Evolutionary conservation across 2,888 invertebrate genomes (phyloP).

Genomic region (Acanthococcus lagerstroemiae): DNA sequence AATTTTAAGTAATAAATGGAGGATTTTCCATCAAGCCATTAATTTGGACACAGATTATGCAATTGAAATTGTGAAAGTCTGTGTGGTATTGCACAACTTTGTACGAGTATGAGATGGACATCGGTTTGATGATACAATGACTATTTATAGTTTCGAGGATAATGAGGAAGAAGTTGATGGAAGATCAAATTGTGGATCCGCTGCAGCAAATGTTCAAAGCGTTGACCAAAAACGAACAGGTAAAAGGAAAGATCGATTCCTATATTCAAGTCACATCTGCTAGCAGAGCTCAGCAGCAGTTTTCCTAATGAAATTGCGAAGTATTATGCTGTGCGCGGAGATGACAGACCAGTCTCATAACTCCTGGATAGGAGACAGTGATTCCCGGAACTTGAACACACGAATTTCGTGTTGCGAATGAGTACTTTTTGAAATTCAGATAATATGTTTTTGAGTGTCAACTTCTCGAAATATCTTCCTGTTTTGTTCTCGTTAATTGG

Average conservation of each 20-base stretch:
- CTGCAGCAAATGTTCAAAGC: no score
- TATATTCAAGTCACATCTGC: conserved; percentile 85
- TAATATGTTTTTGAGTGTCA: no score
- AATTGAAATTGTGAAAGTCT: conserved; percentile 38
- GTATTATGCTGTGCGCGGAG: conserved; percentile 82
- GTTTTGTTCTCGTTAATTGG: no score
- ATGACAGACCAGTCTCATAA: conserved; percentile 45
- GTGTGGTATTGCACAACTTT: conserved; percentile 36
- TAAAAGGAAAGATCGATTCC: conserved; percentile 96
- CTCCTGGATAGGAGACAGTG: no score
- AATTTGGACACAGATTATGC: conserved; percentile 37
- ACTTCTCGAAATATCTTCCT: no score
- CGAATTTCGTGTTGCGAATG: no score
- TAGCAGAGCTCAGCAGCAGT: conserved; percentile 81
- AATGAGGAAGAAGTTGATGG: no score
- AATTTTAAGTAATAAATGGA: conserved; percentile 36
- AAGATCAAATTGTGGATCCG: no score
- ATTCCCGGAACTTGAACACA: no score
- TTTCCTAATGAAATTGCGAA: conserved; percentile 94
- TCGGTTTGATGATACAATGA: conserved; percentile 34
- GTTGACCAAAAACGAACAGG: conserved; percentile 91
- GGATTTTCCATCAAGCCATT: conserved; percentile 39
- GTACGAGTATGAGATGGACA: conserved; percentile 35
- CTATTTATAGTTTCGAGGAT: no score
- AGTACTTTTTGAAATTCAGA: no score